Evolutionary conservation across 2,888 invertebrate genomes (phyloP), one percentile per base, ranked within the genome.

Genomic region (Plemyria rubiginata): DNA sequence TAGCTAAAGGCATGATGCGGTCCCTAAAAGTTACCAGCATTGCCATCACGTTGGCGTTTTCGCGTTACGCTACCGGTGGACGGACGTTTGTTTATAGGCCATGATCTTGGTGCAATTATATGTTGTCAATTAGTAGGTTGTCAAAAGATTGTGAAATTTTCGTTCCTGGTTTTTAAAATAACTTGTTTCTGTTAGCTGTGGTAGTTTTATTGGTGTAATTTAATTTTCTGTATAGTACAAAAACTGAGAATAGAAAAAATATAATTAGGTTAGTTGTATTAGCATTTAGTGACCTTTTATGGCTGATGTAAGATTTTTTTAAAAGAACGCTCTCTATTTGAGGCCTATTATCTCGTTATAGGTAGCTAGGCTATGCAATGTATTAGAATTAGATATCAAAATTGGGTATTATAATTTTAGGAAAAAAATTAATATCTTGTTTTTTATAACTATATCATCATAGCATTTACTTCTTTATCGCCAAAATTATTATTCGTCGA

Each of bases 101-200:
- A 13, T 48, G 38, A 12, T 40, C 45, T 38, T 48, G 48, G 38
- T 48, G 53, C 48, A 48, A 48, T 53, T 56, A 11, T 57, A 53
- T 64, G 58, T 63, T 61, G 60, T 64, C 60, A 66, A 67, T 32
- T 62, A 64, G 60, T 66, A 62, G 60, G 50, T 50, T 51, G 43
- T 54, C 32, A 54, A 60, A 32, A 49, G n/a, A 43, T 48, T 13
- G 15, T 28, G 28, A 50, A 15, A 36, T 43, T 52, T 40, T 55
- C 55, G 55, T 56, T 62, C 56, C 56, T 62, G 52, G 22, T 52
- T 29, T 53, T 54, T 16, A 36, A 48, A 50, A 60, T 54, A 16
- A 48, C 59, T 32, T 32, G 32, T 49, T 38, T 61, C 40, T 29
- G 22, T 38, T 55, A 46, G 51, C 36, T 28, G 41, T 54, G 15